phyloP scores from a whole-genome alignment of 2,113 vertebrate genomes.

The Capreolus pygargus region DNA sequence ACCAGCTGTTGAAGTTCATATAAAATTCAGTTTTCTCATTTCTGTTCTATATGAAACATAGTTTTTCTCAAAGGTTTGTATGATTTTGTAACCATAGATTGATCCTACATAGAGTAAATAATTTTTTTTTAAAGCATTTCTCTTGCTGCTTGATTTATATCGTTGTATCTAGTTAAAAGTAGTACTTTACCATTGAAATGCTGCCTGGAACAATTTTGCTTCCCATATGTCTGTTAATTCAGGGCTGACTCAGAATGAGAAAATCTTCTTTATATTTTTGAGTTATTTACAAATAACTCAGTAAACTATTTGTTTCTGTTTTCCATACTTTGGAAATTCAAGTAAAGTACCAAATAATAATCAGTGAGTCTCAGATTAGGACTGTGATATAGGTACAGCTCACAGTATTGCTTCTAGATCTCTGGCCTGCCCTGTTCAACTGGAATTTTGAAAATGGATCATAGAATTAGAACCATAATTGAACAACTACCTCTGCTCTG shows the following conservation, averaged over 20 bases:
- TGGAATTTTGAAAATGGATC: conserved; percentile 32
- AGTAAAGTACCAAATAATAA: background rate
- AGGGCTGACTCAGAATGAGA: background rate
- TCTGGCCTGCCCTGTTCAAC: background rate
- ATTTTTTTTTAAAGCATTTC: background rate
- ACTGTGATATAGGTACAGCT: background rate
- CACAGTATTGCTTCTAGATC: background rate
- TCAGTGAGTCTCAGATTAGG: background rate
- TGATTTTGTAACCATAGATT: background rate
- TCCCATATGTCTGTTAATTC: background rate
- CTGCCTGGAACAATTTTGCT: conserved; percentile 2
- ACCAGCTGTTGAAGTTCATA: background rate
- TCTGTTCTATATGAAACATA: background rate
- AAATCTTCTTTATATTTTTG: background rate
- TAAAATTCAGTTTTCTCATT: background rate
- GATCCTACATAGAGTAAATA: background rate
- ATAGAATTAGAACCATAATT: background rate
- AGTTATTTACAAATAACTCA: background rate
- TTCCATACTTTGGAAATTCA: conserved; percentile 19
- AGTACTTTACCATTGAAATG: conserved; percentile 26
- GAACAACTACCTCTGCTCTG: background rate
- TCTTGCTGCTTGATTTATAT: background rate
- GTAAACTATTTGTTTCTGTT: background rate
- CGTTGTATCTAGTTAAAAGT: background rate
- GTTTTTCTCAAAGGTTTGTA: conserved; percentile 4